Base-by-base conservation (phyloP, 1,140 invertebrate species). In the Caerostris darwini region DNA sequence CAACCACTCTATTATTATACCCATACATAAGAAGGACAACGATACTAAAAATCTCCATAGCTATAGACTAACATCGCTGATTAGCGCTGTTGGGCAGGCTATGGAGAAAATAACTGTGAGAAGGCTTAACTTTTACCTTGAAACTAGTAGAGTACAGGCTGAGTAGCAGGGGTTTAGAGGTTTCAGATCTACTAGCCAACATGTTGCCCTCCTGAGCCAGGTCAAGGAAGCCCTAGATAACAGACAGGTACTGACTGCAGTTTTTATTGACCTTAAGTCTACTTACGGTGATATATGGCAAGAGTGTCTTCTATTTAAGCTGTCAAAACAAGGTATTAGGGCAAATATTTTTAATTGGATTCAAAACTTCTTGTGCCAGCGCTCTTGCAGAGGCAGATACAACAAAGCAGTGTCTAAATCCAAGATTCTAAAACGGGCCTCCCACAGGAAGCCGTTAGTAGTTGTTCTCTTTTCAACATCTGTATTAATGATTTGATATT, bases 401-500 rank as follows among this genome's bases (percentile, higher is more conserved):
- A 7, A 19, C 5, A 77, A 56, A 0, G 59, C 59, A 6, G 6
- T 86, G 1, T 93, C 83, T 5, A 81, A 87, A 34, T 69, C 50
- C 14, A 88, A 77, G 58, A 82, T 77, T 3, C 58, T 92, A 3
- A 53, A 88, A 57, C 0, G 14, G 61, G 83, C 56, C 64, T 88
- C 6, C 83, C 83, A 82, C 86, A 58, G 83, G 92, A 86, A 81
- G 61, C 34, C 53, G 71, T 54, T 69, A 17, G 14, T 59, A 54
- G n/a, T 87, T 50, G 5, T 19, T 56, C 53, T 53, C 67, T 8
- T 10, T 93, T 93, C 54, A 86, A 85, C 1, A 85, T 86, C 7
- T 93, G 88, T 57, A 94, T 77, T 17, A 94, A 94, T 77, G 92
- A 93, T 56, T 53, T 94, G 14, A 50, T 94, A n/a, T n/a, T 82